Base-by-base conservation (phyloP, 2,888 invertebrate species). In the Aporophyla nigra region DNA sequence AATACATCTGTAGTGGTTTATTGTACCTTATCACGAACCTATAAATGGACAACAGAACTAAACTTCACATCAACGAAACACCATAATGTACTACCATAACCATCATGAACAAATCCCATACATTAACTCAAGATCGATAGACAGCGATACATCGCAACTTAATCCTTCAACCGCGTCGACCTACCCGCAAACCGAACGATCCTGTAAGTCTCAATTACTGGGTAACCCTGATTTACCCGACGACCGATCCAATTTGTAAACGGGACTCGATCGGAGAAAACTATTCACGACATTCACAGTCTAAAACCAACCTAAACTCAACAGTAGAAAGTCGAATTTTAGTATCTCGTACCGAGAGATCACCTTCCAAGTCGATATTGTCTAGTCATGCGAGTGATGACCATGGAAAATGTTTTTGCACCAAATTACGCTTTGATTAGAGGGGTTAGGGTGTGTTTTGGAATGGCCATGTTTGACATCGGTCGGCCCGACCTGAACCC, bases 141-240 rank as follows among this genome's bases (percentile, higher is more conserved):
- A 93, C 93, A 93, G 91, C 91, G 92, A 93, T 94, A 93, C 92
- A 92, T 81, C 92, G 84, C 86, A 89, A 89, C 87, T 75, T 96
- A 96, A 96, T 96, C 96, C 96, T 95, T 96, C 95, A 95, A 94
- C 95, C 95, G 91, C 91, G 76, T 69, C 89, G 88, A 91, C 91
- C 91, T 90, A 91, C 89, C 93, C 90, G 73, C 91, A 90, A 93
- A 93, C 95, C 95, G 92, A 96, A 96, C 94, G 93, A 95, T 94
- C 94, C 95, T 94, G 93, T 96, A 96, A 96, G 95, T 96, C 96
- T 96, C 96, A 96, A 96, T 96, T 96, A 96, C 96, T 92, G 94
- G 94, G 91, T 93, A 92, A 95, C 96, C 96, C 96, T 94, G 96
- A 96, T 95, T 95, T 94, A 95, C 94, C 95, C 96, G 80, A 93